A percentile compares a stretch with the other conserved stretches of the same genome.
Conservation (phyloP, 2,113 vertebrate genomes). For the Dasypus novemcinctus region DNA sequence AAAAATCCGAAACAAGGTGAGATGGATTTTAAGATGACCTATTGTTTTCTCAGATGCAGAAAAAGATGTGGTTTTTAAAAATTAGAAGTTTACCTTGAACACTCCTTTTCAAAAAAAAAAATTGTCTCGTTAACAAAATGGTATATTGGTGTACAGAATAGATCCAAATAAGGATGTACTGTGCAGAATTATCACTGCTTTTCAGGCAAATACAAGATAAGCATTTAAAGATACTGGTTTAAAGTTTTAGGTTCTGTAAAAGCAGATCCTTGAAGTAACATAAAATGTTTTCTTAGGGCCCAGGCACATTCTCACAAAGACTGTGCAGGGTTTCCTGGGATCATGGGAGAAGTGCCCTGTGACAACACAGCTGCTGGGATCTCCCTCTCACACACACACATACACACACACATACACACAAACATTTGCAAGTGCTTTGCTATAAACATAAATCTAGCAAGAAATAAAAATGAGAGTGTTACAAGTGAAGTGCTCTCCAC, state of each 20-base stretch:
- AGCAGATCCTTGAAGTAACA: background rate
- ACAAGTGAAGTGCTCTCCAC: background rate
- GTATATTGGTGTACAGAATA: background rate
- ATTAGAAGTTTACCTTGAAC: background rate
- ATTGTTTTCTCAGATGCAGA: background rate
- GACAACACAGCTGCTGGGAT: background rate
- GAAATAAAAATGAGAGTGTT: background rate
- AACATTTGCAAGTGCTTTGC: background rate
- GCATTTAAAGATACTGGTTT: background rate
- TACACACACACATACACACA: background rate
- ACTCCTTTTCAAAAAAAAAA: background rate
- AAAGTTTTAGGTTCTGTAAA: background rate
- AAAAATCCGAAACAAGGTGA: background rate
- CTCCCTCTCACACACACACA: background rate
- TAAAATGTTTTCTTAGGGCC: background rate
- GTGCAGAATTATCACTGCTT: background rate
- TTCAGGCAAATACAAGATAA: conserved; percentile 13
- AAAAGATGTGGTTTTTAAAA: background rate
- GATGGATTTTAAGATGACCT: background rate
- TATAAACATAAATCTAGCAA: background rate
- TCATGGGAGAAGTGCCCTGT: background rate
- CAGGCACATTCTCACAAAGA: background rate
- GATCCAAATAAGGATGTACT: background rate
- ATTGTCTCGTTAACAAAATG: conserved; percentile 10
- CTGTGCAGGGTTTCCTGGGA: background rate